Evolutionary conservation across 2,797 vertebrate genomes (phyloP).

Genomic region (Megalops cyprinoides): DNA sequence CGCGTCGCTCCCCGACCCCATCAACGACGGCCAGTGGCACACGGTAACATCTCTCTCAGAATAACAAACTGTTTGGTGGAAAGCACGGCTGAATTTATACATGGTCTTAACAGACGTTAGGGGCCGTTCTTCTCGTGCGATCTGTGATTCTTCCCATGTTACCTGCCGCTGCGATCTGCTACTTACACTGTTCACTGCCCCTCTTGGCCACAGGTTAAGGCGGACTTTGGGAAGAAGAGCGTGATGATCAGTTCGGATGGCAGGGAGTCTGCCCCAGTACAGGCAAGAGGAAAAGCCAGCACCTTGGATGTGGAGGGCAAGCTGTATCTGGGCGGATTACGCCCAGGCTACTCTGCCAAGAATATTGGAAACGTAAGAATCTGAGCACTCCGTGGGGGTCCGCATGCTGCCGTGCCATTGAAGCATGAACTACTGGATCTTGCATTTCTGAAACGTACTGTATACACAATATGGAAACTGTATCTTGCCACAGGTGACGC

Average conservation of each 20-base stretch:
- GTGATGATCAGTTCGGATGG: constrained; percentile 76
- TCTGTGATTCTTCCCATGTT: neutral
- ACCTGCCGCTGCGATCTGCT: neutral
- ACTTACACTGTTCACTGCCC: neutral
- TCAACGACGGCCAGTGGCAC: constrained; percentile 91
- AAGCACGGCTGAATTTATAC: neutral
- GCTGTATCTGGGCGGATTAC: constrained; percentile 86
- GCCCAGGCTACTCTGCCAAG: constrained; percentile 71
- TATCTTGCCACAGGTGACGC: constrained; percentile 73
- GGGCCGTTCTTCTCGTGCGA: neutral
- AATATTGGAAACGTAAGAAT: constrained; percentile 83
- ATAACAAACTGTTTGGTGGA: neutral
- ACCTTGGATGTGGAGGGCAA: constrained; percentile 84
- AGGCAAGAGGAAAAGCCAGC: constrained; percentile 76
- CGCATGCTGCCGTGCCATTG: neutral
- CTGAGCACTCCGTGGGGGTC: neutral
- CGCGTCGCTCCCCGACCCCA: constrained; percentile 63
- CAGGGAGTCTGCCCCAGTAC: constrained; percentile 57
- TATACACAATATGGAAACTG: no score
- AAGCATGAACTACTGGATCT: neutral
- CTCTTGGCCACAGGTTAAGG: constrained; percentile 74
- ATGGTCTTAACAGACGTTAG: neutral
- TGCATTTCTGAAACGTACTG: neutral
- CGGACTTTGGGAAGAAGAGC: constrained; percentile 78
- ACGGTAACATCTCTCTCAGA: constrained; percentile 66